phyloP scores from a whole-genome alignment of 2,797 vertebrate genomes.

The Spea hammondii region DNA sequence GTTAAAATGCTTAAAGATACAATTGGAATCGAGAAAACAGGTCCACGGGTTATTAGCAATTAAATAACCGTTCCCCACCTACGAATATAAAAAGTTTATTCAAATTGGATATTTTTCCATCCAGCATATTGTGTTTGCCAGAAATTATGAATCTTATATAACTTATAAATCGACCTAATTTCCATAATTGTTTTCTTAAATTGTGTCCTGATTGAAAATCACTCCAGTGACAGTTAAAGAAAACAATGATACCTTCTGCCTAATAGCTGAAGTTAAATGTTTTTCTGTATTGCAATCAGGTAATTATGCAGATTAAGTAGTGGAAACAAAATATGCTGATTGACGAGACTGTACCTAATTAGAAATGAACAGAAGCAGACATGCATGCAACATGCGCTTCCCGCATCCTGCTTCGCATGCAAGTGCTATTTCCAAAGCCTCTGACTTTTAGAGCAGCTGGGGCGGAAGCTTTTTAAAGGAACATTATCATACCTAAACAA shows the following conservation, averaged over 20 bases:
- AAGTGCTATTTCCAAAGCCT: constrained; percentile 4
- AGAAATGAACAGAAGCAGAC: constrained; percentile 37
- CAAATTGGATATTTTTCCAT: constrained; percentile 34
- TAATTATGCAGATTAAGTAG: constrained; percentile 52
- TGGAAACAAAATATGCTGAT: constrained; percentile 52
- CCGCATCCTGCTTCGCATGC: constrained; percentile 18
- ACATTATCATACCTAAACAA: no score
- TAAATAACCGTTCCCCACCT: constrained; percentile 12
- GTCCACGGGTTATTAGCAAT: constrained; percentile 18
- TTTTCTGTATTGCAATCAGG: constrained; percentile 54
- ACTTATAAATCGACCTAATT: constrained; percentile 40
- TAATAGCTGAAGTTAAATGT: constrained; percentile 51
- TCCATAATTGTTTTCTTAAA: constrained; percentile 54
- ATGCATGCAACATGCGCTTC: constrained; percentile 16
- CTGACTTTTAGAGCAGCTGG: neutral
- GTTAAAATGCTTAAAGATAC: no score
- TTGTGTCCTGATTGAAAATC: constrained; percentile 54
- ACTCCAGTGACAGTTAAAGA: constrained; percentile 51
- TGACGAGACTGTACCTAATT: constrained; percentile 51
- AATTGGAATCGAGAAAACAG: no score
- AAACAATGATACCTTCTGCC: constrained; percentile 53
- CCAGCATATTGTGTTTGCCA: constrained; percentile 41
- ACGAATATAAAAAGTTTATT: constrained; percentile 17
- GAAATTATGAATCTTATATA: constrained; percentile 40
- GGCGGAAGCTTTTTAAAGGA: neutral